A percentile compares a stretch with the other conserved stretches of the same genome.
phyloP scores from a whole-genome alignment of 2,113 vertebrate genomes.

The Pelecanoides urinatrix region DNA sequence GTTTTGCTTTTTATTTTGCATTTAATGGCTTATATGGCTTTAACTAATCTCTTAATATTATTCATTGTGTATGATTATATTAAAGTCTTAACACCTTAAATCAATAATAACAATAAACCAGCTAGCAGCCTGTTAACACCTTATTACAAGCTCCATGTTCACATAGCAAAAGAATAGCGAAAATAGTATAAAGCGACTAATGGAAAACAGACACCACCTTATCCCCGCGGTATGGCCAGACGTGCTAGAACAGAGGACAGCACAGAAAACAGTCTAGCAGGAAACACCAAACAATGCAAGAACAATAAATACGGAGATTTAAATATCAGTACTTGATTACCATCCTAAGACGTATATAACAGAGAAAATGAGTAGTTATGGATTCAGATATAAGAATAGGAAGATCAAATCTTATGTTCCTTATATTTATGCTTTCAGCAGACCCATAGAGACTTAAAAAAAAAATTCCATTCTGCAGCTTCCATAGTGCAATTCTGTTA shows the following conservation, averaged over 20 bases:
- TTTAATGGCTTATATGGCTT: neutral
- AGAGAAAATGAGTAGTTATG: neutral
- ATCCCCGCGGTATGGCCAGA: neutral
- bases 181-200: conserved; percentile 22
- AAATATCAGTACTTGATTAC: neutral
- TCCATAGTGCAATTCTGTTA: neutral
- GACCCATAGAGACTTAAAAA: neutral
- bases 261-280: neutral
- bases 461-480: neutral
- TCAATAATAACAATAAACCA: conserved; percentile 45
- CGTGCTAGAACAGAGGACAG: neutral
- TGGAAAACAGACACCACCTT: conserved; percentile 53
- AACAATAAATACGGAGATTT: neutral
- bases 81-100: conserved; percentile 58
- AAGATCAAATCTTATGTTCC: neutral
- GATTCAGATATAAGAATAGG: neutral
- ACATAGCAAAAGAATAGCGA: neutral
- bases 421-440: neutral
- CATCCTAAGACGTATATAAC: fast-evolving
- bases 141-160: conserved; percentile 55
- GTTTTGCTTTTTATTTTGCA: neutral
- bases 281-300: neutral
- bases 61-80: conserved; percentile 23
- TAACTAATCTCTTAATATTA: conserved; percentile 25
- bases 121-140: conserved; percentile 61